Base-by-base conservation (phyloP, 2,113 vertebrate genomes). In the Pipra filicauda region DNA sequence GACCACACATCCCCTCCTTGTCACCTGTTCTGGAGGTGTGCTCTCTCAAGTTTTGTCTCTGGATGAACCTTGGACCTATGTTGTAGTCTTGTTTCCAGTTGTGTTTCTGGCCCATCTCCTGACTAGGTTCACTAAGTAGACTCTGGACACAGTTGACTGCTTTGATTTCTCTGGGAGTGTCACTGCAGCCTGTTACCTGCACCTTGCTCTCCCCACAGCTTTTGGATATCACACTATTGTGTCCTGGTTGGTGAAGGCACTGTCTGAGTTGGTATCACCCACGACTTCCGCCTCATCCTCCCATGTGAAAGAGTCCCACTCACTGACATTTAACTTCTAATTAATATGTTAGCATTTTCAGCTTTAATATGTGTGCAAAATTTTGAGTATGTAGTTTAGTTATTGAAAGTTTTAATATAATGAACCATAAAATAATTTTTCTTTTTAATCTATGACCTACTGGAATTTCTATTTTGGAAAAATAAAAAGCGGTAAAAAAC, bases 1-100 rank as follows among this genome's bases (percentile, higher is more conserved):
- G 62, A 17, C 26, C 44, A 48, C 41, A 28, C 7, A 2, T 4
- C 2, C 2, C 1, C 2, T 33, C 13, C 6, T 44, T 33, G 21
- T 52, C 37, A 71, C 35, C 4, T 1, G 0, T 27, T 15, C 27
- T 85, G 39, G 15, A 71, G 4, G 2, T 28, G 24, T 39, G 11
- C 13, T 72, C 18, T 41, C 57, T 85, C 22, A 37, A 11, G 14
- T 41, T 94, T n/a, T 78, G 14, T 37, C 8, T 67, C 28, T 46
- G 43, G 4, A 75, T 55, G 22, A 61, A 13, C 26, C 21, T 41
- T 26, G 8, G 9, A 44, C 33, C 33, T 30, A 21, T 17, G 5
- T 14, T 48, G 26, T 26, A 46, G 19, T 14, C 8, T 27, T 77
- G 4, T 26, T 80, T 69, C 30, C 19, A 54, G 1, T 27, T 2